Conservation (phyloP, 2,888 invertebrate species). For the Standfussiana lucernea region DNA sequence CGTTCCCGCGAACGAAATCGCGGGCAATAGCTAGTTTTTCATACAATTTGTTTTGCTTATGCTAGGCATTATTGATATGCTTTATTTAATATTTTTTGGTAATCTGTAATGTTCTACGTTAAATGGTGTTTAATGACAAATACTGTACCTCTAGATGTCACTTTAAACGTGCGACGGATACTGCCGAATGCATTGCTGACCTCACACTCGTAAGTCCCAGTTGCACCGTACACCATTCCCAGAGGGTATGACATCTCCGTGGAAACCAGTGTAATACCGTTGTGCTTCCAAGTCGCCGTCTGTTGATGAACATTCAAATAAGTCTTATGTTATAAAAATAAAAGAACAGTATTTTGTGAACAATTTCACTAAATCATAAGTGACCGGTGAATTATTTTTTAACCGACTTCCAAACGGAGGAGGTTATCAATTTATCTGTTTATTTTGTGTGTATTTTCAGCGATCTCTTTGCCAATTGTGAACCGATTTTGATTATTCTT, state of each 20-base stretch:
- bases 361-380: neutral
- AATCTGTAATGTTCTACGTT: neutral
- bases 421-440: neutral
- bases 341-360: neutral
- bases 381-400: neutral
- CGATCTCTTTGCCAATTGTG: neutral
- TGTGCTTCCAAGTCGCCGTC: slow-evolving; percentile 74
- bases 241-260: slow-evolving; percentile 62
- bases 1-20: too few relatives aligned
- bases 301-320: slow-evolving; percentile 44
- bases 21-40: too few relatives aligned
- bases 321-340: neutral
- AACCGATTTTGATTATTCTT: neutral
- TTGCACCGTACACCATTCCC: slow-evolving; percentile 64
- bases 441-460: neutral
- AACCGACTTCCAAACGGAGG: neutral
- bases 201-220: slow-evolving; percentile 77
- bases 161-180: slow-evolving; percentile 71
- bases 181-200: slow-evolving; percentile 75
- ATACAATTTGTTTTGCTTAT: too few relatives aligned
- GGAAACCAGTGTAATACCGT: slow-evolving; percentile 64
- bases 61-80: too few relatives aligned
- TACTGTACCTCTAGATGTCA: slow-evolving; percentile 70
- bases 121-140: neutral
- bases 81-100: neutral